Percentiles rank a stretch among this genome's conserved stretches.
phyloP scores from a whole-genome alignment of 92 coral and sea anemone genomes.

The Zoanthus sociatus region DNA sequence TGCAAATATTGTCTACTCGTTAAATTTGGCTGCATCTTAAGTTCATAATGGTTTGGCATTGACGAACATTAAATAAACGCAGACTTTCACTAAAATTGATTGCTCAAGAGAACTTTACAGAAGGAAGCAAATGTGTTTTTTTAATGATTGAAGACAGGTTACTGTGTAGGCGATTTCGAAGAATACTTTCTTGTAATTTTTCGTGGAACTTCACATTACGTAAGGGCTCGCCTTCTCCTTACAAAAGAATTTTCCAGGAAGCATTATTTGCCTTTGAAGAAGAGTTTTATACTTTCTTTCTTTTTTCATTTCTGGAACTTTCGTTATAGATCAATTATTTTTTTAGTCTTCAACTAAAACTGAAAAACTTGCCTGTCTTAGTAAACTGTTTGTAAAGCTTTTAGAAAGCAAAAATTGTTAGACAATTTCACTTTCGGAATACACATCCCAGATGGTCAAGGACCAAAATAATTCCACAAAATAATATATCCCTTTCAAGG shows the following conservation, averaged over 20 bases:
- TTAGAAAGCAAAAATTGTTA: too few species aligned
- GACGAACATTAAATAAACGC: too few species aligned
- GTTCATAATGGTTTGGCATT: too few species aligned
- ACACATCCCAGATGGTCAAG: neutral
- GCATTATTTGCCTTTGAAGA: neutral
- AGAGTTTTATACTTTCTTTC: neutral
- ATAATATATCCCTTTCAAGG: neutral
- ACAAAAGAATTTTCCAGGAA: neutral
- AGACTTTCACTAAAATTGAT: neutral
- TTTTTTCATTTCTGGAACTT: neutral
- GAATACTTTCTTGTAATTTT: neutral
- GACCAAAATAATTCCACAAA: neutral
- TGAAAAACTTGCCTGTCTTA: neutral
- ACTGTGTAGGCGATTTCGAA: neutral
- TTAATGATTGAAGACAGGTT: neutral
- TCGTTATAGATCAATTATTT: neutral
- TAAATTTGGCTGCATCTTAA: too few species aligned
- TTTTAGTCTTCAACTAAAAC: neutral
- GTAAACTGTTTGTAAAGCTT: neutral
- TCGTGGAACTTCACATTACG: neutral
- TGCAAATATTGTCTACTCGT: too few species aligned
- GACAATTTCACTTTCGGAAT: neutral
- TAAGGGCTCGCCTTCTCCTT: neutral
- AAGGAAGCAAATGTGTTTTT: neutral
- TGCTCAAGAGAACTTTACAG: neutral